phyloP scores from a whole-genome alignment of 2,888 invertebrate genomes.

The Mesoligia furuncula region DNA sequence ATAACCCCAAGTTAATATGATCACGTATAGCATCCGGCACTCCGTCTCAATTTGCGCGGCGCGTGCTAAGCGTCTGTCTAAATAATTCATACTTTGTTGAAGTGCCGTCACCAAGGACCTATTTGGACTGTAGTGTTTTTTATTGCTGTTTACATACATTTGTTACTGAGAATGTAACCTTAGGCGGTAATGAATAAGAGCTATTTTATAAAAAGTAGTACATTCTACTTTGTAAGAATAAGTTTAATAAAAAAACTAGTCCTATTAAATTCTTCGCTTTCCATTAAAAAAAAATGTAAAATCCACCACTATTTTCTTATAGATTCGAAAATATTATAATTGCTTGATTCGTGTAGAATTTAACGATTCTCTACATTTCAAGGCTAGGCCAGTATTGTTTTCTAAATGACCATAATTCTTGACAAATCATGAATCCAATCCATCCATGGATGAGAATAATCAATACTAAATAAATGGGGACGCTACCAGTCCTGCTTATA shows the following conservation, averaged over 20 bases:
- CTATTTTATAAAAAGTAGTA: neutral
- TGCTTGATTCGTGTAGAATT: neutral
- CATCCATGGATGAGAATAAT: neutral
- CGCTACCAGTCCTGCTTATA: neutral
- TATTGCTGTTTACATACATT: slow-evolving; percentile 26
- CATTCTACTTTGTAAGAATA: neutral
- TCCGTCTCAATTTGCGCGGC: slow-evolving; percentile 77
- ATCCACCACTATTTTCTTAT: neutral
- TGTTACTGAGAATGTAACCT: neutral
- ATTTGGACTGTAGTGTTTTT: slow-evolving; percentile 29
- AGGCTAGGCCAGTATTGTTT: neutral
- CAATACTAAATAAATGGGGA: neutral
- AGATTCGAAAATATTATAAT: neutral
- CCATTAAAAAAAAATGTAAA: neutral
- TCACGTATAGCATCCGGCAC: slow-evolving; percentile 78
- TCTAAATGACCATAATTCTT: neutral
- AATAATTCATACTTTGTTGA: slow-evolving; percentile 72
- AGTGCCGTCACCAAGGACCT: slow-evolving; percentile 11
- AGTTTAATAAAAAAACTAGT: neutral
- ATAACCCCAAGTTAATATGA: slow-evolving; percentile 73
- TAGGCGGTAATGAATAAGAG: neutral
- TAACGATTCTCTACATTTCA: neutral
- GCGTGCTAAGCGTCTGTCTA: slow-evolving; percentile 69
- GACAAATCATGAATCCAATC: neutral
- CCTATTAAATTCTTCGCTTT: neutral